Evolutionary conservation across 2,113 vertebrate species (phyloP), one percentile per base, ranked within the genome.

Genomic region (Euleptes europaea): DNA sequence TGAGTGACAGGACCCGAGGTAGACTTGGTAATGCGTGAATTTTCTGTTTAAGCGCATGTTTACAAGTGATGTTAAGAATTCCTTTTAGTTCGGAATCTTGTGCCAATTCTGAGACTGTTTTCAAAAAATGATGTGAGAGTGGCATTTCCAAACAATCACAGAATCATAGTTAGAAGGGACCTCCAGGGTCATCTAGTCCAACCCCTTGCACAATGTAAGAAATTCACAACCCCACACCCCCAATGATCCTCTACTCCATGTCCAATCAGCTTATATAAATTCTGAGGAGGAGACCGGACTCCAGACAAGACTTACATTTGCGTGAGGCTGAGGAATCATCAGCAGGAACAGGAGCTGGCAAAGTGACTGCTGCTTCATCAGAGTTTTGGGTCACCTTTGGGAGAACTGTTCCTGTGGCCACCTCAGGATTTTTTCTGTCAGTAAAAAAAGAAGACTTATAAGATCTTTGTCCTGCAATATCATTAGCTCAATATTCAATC

Each of bases 281-380:
- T 33, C 42, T 42, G 49, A 67, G 63, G 10, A 49, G 10, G 11
- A 51, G 7, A 49, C 7, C 9, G 8, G 26, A 4, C 60, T 26
- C 19, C 15, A 7, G 70, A 82, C 10, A 23, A 40, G 60, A 57
- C 96, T 95, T 78, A 97, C 96, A 93, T 89, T 86, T 96, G 47
- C 31, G 83, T n/a, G 85, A 0, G 0, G 2, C 35, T n/a, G 85
- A 0, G 0, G 2, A 35, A 23, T 92, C 93, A 42, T 92, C 92
- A 4, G n/a, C 79, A 15, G 84, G 76, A 21, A 67, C 8, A 0
- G 47, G 84, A 74, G 77, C 51, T 3, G 78, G 75, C 5, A 26
- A 73, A 44, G 70, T 75, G n/a, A 19, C 78, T 0, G 0, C 1
- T 1, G 69, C 75, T 86, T 95, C 94, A 0, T 76, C 38, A 83